These are phyloP conservation scores for Cydia fagiglandana DNA, from an alignment of 1,140 invertebrate genomes.

Conservation along the genomic window DNA sequence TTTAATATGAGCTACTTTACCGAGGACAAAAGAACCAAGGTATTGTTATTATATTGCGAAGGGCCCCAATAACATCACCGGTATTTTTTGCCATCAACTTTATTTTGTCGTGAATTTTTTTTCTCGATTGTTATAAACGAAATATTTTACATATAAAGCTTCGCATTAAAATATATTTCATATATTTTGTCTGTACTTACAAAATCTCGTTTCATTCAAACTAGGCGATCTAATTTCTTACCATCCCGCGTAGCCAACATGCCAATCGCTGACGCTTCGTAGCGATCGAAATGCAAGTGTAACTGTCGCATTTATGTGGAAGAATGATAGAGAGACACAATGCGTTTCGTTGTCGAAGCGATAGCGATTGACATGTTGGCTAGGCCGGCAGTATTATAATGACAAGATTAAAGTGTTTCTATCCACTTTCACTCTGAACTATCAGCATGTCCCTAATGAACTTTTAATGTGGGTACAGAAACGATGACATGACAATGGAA, in stretches of 20 bases:
- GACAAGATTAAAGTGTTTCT: neutral
- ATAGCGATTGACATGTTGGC: too few species aligned
- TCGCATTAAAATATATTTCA: too few species aligned
- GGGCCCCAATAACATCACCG: slow-evolving; percentile 6
- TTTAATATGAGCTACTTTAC: slow-evolving; percentile 53
- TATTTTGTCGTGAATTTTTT: slow-evolving; percentile 2
- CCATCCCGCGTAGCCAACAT: too few species aligned
- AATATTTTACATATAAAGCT: neutral
- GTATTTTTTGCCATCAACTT: neutral
- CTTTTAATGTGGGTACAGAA: slow-evolving; percentile 26
- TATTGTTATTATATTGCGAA: slow-evolving; percentile 36
- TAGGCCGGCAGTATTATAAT: too few species aligned
- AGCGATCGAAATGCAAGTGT: too few species aligned
- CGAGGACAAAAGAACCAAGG: slow-evolving; percentile 42
- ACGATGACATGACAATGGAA: slow-evolving; percentile 23
- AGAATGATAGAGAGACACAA: too few species aligned
- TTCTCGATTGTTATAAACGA: neutral
- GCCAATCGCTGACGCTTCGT: too few species aligned
- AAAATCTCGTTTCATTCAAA: too few species aligned
- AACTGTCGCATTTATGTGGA: too few species aligned
- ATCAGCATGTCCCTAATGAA: slow-evolving; percentile 1
- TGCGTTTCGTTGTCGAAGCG: too few species aligned
- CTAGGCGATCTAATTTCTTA: too few species aligned
- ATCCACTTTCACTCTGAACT: neutral
- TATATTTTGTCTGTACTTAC: too few species aligned